Conservation (phyloP, 2,113 vertebrate species). For the Forbesichthys agassizii region DNA sequence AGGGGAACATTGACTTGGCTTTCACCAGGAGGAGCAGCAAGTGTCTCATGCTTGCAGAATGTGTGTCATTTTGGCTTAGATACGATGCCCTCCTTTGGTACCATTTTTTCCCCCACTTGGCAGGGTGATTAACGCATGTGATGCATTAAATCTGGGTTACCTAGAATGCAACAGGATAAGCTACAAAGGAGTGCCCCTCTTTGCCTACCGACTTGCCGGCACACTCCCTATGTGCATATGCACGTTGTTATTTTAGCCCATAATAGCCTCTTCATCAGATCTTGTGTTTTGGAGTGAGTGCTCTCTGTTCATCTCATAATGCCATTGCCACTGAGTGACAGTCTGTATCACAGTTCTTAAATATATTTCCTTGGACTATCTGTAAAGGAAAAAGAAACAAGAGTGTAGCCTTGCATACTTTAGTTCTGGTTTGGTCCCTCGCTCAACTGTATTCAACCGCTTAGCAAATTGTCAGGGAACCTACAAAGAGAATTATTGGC, state of each 20-base stretch:
- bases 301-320: too few species aligned
- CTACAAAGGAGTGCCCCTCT: constrained; percentile 27
- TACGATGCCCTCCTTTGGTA: constrained; percentile 45
- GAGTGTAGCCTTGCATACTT: not conserved
- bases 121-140: constrained; percentile 53
- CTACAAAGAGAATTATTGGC: constrained; percentile 75
- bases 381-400: too few species aligned
- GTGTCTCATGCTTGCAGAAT: constrained; percentile 39
- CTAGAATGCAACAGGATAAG: constrained; percentile 38
- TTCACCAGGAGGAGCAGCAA: constrained; percentile 26
- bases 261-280: too few species aligned
- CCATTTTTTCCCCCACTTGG: constrained; percentile 47
- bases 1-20: constrained; percentile 37
- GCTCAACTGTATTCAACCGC: constrained; percentile 55
- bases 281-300: too few species aligned
- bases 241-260: constrained; percentile 23
- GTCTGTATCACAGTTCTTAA: too few species aligned
- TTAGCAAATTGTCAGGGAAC: constrained; percentile 75
- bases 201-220: constrained; percentile 19
- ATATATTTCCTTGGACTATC: too few species aligned
- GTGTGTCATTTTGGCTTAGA: constrained; percentile 50
- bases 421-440: constrained; percentile 39
- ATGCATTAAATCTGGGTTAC: constrained; percentile 58
- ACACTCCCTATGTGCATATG: constrained; percentile 4
- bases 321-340: too few species aligned